These are phyloP conservation scores for Carcina quercana DNA, from an alignment of 2,888 invertebrate species.

Conservation along the genomic window DNA sequence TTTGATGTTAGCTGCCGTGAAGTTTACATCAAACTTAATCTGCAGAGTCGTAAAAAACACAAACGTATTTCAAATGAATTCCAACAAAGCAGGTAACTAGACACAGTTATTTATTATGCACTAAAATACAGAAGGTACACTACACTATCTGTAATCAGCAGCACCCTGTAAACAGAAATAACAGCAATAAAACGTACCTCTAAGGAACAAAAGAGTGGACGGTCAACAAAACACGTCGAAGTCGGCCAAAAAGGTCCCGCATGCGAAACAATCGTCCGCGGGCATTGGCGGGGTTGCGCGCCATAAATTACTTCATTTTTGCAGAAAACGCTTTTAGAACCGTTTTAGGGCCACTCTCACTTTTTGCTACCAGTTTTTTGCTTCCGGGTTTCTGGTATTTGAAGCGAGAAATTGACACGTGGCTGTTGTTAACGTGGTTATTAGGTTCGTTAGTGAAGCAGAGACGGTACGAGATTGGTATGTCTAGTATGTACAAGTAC, in stretches of 20 bases:
- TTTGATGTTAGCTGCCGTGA: too few relatives aligned
- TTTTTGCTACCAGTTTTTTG: slow-evolving; percentile 58
- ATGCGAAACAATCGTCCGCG: slow-evolving; percentile 34
- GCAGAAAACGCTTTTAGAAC: slow-evolving; percentile 39
- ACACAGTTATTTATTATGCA: too few relatives aligned
- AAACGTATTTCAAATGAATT: too few relatives aligned
- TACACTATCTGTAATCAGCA: too few relatives aligned
- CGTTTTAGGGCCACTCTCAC: slow-evolving; percentile 48
- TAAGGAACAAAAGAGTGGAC: slow-evolving; percentile 27
- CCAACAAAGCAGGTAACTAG: too few relatives aligned
- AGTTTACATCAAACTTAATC: too few relatives aligned
- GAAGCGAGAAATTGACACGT: slow-evolving; percentile 52
- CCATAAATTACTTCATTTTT: slow-evolving; percentile 51
- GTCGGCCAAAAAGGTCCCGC: slow-evolving; percentile 24
- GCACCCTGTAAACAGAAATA: slow-evolving; percentile 26
- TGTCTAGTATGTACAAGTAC: too few relatives aligned
- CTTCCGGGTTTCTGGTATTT: slow-evolving; percentile 35
- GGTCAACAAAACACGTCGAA: slow-evolving; percentile 31
- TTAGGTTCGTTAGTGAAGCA: not conserved
- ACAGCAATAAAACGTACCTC: slow-evolving; percentile 13
- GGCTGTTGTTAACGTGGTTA: slow-evolving; percentile 38
- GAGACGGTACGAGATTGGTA: too few relatives aligned
- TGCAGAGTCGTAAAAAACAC: too few relatives aligned
- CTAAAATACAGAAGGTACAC: too few relatives aligned
- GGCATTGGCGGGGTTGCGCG: slow-evolving; percentile 24